These are phyloP conservation scores for Patella caerulea DNA, from an alignment of 2,888 invertebrate species.

Conservation along the genomic window DNA sequence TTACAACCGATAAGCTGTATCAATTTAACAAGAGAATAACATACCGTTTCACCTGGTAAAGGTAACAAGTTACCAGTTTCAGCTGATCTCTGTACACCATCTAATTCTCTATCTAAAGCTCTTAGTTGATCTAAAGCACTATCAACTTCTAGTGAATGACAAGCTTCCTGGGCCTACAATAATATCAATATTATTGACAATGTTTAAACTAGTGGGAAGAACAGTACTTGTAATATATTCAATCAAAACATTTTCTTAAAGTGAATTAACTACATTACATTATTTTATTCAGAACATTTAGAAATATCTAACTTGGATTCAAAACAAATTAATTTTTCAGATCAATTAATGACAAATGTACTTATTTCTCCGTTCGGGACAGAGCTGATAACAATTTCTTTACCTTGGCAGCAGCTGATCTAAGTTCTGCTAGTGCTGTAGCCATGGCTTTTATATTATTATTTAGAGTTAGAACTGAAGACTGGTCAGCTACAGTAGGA, in stretches of 20 bases:
- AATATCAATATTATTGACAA: no score
- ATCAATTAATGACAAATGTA: no score
- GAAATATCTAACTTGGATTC: no score
- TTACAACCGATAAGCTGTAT: not conserved
- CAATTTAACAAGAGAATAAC: slow-evolving; percentile 36
- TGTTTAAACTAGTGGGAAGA: no score
- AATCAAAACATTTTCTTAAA: no score
- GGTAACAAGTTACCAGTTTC: slow-evolving; percentile 82
- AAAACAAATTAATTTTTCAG: no score
- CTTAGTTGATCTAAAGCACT: slow-evolving; percentile 85
- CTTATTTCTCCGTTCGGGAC: no score
- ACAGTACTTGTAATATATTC: no score
- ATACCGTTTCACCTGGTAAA: slow-evolving; percentile 86
- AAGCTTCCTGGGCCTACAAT: slow-evolving; percentile 62
- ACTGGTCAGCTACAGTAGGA: slow-evolving; percentile 85
- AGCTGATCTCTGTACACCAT: slow-evolving; percentile 84
- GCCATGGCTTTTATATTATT: slow-evolving; percentile 79
- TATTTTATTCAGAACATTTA: no score
- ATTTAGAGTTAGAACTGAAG: slow-evolving; percentile 82
- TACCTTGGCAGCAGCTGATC: slow-evolving; percentile 74
- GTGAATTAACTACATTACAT: no score
- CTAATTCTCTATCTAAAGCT: slow-evolving; percentile 85
- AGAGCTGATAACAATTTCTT: not conserved
- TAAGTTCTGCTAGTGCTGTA: slow-evolving; percentile 78
- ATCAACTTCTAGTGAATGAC: slow-evolving; percentile 82